phyloP scores from a whole-genome alignment of 2,113 vertebrate genomes.

The Suncus etruscus region DNA sequence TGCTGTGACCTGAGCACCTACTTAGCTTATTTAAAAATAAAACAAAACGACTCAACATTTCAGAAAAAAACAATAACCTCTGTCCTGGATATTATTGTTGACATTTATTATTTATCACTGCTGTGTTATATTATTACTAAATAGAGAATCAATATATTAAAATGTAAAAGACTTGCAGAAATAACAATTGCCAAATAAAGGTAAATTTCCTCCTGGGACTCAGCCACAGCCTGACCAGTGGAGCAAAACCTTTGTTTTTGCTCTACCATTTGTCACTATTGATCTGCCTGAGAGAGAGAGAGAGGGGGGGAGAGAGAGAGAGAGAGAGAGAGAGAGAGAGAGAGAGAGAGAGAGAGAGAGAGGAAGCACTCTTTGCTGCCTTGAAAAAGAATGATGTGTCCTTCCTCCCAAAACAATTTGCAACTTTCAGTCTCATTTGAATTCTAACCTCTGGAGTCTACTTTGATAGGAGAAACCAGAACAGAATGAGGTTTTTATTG shows the following conservation, averaged over 20 bases:
- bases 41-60: neutral
- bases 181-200: slow-evolving; percentile 16
- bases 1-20: neutral
- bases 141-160: slow-evolving; percentile 49
- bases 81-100: neutral
- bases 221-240: neutral
- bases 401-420: slow-evolving; percentile 12
- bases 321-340: too few relatives aligned
- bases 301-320: too few relatives aligned
- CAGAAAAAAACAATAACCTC: neutral
- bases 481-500: slow-evolving; percentile 57
- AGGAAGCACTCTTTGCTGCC: neutral
- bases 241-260: neutral
- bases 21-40: neutral
- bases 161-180: slow-evolving; percentile 60
- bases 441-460: slow-evolving; percentile 58
- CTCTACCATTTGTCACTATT: slow-evolving; percentile 31
- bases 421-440: slow-evolving; percentile 54
- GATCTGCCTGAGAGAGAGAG: slow-evolving; percentile 49
- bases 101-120: slow-evolving; percentile 53
- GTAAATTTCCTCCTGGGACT: neutral
- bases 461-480: slow-evolving; percentile 39
- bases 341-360: too few relatives aligned
- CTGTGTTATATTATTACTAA: slow-evolving; percentile 37
- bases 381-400: slow-evolving; percentile 41